Conservation (phyloP, 92 coral and sea anemone genomes). For the Metridium senile region DNA sequence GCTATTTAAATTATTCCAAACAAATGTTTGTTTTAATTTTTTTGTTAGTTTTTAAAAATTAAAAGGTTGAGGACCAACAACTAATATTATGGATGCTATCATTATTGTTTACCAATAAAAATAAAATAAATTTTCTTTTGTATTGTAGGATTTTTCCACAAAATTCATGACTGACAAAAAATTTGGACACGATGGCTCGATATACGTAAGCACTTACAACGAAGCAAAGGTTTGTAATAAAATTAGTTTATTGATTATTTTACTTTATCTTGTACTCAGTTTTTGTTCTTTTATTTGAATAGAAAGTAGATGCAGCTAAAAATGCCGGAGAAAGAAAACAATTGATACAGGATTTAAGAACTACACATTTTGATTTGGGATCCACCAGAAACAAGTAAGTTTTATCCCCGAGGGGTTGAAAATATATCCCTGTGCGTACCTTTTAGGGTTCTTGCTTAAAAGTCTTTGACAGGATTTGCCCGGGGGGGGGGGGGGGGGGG, state of each 20-base stretch:
- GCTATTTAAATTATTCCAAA: too few relatives aligned
- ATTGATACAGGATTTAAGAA: constrained; percentile 61
- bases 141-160: constrained; percentile 71
- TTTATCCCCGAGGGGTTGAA: too few relatives aligned
- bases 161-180: constrained; percentile 61
- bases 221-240: constrained; percentile 44
- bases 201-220: constrained; percentile 44
- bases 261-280: background rate
- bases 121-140: background rate
- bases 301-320: constrained; percentile 50
- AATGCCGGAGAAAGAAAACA: constrained; percentile 64
- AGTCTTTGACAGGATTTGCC: too few relatives aligned
- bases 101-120: too few relatives aligned
- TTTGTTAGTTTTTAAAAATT: too few relatives aligned
- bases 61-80: too few relatives aligned
- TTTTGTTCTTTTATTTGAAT: background rate
- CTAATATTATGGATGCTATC: too few relatives aligned
- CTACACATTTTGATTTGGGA: constrained; percentile 85
- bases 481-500: too few relatives aligned
- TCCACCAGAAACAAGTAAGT: constrained; percentile 55
- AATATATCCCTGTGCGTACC: too few relatives aligned
- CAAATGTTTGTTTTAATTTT: too few relatives aligned
- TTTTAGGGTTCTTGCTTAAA: too few relatives aligned
- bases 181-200: constrained; percentile 62
- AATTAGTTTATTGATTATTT: too few relatives aligned